Percentiles rank a stretch among this genome's conserved stretches.
phyloP scores from a whole-genome alignment of 2,113 vertebrate species.

The Tragelaphus imberbis region DNA sequence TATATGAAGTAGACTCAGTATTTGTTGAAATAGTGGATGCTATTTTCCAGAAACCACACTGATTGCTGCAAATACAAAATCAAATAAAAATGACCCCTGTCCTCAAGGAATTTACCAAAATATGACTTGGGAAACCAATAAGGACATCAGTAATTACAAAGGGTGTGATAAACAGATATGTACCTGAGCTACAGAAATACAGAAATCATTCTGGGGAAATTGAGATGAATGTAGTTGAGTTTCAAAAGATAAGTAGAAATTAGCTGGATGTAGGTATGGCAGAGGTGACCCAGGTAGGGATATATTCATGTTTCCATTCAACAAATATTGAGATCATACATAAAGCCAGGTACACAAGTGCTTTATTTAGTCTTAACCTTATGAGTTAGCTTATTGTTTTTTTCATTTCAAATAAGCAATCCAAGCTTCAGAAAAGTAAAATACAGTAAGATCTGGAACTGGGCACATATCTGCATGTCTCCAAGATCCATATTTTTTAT shows the following conservation, averaged over 20 bases:
- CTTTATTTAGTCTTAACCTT: background rate
- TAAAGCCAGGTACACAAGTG: background rate
- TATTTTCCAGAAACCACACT: background rate
- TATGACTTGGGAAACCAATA: background rate
- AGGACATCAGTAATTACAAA: background rate
- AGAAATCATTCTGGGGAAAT: background rate
- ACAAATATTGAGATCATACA: background rate
- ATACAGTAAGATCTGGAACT: background rate
- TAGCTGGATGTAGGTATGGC: background rate
- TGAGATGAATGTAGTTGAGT: background rate
- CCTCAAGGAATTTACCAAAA: conserved; percentile 6
- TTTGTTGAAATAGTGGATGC: background rate
- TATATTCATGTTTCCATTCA: background rate
- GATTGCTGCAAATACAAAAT: background rate
- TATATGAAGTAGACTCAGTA: background rate
- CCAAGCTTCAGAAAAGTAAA: conserved; percentile 8
- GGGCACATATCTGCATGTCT: background rate
- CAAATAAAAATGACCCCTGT: background rate
- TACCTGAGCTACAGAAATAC: background rate
- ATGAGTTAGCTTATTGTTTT: background rate
- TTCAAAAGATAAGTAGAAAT: background rate
- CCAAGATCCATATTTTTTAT: background rate
- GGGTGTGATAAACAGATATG: background rate
- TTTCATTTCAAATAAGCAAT: conserved; percentile 4
- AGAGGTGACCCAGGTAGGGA: background rate